Conservation (phyloP, 2,797 vertebrate species). For the Mormyrops attenuatus region DNA sequence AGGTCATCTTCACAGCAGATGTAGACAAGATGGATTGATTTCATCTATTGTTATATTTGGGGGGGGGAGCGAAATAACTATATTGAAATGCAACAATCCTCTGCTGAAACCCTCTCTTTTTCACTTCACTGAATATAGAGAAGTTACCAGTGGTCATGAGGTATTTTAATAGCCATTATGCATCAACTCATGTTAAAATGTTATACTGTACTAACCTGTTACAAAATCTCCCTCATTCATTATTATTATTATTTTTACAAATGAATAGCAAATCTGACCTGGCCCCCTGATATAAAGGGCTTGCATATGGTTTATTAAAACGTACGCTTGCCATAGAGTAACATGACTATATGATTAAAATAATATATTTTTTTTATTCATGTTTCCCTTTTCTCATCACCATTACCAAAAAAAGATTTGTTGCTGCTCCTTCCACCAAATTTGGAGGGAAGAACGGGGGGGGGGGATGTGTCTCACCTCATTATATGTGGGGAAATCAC, state of each 20-base stretch:
- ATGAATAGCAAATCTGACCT: conserved; percentile 9
- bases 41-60: neutral
- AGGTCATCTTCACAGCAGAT: neutral
- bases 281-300: conserved; percentile 12
- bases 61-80: too few species aligned
- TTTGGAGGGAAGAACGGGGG: conserved; percentile 7
- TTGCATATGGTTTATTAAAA: conserved; percentile 29
- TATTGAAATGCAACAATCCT: conserved; percentile 9
- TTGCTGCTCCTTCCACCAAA: conserved; percentile 43
- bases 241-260: conserved; percentile 1
- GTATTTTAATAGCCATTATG: neutral
- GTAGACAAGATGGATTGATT: neutral
- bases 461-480: conserved; percentile 54
- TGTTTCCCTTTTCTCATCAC: conserved; percentile 39
- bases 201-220: neutral
- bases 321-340: conserved; percentile 30
- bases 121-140: neutral
- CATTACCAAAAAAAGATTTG: conserved; percentile 39
- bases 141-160: neutral
- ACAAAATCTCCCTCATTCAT: neutral
- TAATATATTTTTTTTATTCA: conserved; percentile 40
- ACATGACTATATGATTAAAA: conserved; percentile 45
- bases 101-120: neutral
- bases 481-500: conserved; percentile 49
- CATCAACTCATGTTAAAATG: neutral